Percentiles rank a stretch among this genome's conserved stretches.
Evolutionary conservation across 2,888 invertebrate genomes (phyloP).

Genomic region (Hyposoter dolosus): DNA sequence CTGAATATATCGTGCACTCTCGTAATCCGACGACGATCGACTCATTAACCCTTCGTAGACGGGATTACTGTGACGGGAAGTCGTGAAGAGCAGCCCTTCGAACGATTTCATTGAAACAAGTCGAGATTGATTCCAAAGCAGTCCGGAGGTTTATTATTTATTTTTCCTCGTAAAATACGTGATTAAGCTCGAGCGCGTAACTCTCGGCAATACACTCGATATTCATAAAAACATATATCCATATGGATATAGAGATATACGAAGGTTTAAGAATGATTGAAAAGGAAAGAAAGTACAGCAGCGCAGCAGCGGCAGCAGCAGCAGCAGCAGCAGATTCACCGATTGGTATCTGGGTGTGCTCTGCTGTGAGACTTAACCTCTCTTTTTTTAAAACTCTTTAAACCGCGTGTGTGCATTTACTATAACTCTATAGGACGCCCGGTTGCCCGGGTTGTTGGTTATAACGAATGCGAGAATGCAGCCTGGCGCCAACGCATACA

Average conservation of each 20-base stretch:
- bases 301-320: too few species aligned
- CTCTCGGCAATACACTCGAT: not conserved
- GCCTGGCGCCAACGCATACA: conserved; percentile 82
- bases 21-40: too few species aligned
- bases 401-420: conserved; percentile 21
- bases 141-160: not conserved
- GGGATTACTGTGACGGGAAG: too few species aligned
- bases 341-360: conserved; percentile 63
- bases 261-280: conserved; percentile 37
- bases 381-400: conserved; percentile 45
- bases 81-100: too few species aligned
- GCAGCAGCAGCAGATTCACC: conserved; percentile 19
- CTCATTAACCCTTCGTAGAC: too few species aligned
- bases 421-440: conserved; percentile 58
- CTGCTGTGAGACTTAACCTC: conserved; percentile 46
- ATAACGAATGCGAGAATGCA: conserved; percentile 84
- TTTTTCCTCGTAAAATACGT: not conserved
- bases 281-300: conserved; percentile 34
- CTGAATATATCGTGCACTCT: too few species aligned
- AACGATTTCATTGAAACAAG: not conserved
- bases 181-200: not conserved
- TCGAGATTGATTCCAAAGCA: not conserved
- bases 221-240: not conserved
- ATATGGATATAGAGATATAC: not conserved
- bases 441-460: conserved; percentile 66